Evolutionary conservation across 2,113 vertebrate genomes (phyloP).

Genomic region (Albula goreensis): DNA sequence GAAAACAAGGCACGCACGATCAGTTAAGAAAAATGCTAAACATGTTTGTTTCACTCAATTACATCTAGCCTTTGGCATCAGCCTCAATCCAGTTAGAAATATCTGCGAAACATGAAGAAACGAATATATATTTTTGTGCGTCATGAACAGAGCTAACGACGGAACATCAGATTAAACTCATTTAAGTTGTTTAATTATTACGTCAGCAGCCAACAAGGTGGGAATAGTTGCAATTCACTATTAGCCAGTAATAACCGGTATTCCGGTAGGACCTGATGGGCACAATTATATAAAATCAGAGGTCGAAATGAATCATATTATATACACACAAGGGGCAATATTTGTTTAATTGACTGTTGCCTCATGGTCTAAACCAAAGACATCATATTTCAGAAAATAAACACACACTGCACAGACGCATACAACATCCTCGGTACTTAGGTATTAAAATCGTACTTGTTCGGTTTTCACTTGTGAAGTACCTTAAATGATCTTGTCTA

Average conservation of each 20-base stretch:
- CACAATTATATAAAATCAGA: constrained; percentile 32
- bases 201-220: constrained; percentile 28
- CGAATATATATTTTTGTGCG: constrained; percentile 31
- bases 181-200: constrained; percentile 36
- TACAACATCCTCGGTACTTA: background rate
- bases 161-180: constrained; percentile 35
- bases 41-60: constrained; percentile 5
- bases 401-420: background rate
- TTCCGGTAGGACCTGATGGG: background rate
- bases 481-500: background rate
- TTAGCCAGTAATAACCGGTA: constrained; percentile 11
- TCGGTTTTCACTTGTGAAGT: background rate
- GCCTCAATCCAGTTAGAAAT: background rate
- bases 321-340: background rate
- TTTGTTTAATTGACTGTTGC: constrained; percentile 7
- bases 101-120: background rate
- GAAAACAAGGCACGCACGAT: background rate
- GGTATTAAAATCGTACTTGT: background rate
- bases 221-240: constrained; percentile 25
- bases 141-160: constrained; percentile 29
- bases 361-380: background rate
- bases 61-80: background rate
- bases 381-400: background rate
- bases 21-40: background rate
- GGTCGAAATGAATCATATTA: constrained; percentile 24